These are phyloP conservation scores for Lethrus apterus DNA, from an alignment of 1,140 invertebrate genomes.

Conservation along the genomic window DNA sequence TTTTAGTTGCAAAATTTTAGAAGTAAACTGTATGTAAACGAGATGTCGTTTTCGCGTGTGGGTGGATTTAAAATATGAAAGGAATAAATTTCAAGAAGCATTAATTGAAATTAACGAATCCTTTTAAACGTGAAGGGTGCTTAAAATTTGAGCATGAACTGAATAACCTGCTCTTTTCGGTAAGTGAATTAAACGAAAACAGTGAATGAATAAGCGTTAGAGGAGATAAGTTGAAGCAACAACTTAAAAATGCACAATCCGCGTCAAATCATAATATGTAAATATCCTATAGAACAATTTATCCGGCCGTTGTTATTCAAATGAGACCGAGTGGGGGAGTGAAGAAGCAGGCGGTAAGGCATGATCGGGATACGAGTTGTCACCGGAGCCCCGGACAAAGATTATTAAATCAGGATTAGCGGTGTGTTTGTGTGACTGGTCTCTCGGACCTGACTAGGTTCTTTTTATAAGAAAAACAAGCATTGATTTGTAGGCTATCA, in stretches of 20 bases:
- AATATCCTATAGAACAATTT: slow-evolving; percentile 30
- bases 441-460: slow-evolving; percentile 15
- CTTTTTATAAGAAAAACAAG: slow-evolving; percentile 30
- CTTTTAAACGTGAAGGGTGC: too few relatives aligned
- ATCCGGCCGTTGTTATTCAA: slow-evolving; percentile 30
- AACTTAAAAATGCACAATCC: slow-evolving; percentile 21
- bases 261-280: slow-evolving; percentile 28
- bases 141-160: too few relatives aligned
- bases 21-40: too few relatives aligned
- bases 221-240: slow-evolving; percentile 20
- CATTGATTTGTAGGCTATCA: slow-evolving; percentile 32
- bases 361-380: slow-evolving; percentile 26
- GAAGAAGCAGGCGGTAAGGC: slow-evolving; percentile 19
- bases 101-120: too few relatives aligned
- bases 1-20: too few relatives aligned
- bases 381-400: slow-evolving; percentile 28
- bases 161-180: too few relatives aligned
- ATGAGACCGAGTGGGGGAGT: slow-evolving; percentile 25
- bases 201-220: slow-evolving; percentile 14
- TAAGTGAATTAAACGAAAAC: slow-evolving; percentile 22
- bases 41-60: too few relatives aligned
- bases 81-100: too few relatives aligned
- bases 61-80: too few relatives aligned
- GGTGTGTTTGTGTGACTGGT: slow-evolving; percentile 31
- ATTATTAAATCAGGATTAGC: slow-evolving; percentile 39